These are phyloP conservation scores for Oasisia sp. DNA, from an alignment of 2,888 invertebrate genomes.

Conservation along the genomic window DNA sequence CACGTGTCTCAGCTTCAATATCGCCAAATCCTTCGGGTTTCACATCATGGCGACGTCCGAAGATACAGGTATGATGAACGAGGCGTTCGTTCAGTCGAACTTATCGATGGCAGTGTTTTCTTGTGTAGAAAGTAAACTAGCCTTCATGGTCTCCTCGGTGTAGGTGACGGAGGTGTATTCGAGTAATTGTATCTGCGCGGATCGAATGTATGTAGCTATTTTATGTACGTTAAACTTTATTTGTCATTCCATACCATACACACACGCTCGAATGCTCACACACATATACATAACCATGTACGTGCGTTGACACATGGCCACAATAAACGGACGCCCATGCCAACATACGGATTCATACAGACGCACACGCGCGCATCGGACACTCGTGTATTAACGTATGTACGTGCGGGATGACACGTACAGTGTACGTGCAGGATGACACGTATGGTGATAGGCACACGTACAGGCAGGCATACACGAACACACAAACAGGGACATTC, in stretches of 20 bases:
- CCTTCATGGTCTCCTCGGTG: too few species aligned
- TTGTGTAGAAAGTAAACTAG: too few species aligned
- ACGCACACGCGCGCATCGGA: neutral
- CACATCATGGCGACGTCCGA: slow-evolving; percentile 79
- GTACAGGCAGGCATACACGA: too few species aligned
- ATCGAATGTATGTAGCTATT: too few species aligned
- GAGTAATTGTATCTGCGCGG: too few species aligned
- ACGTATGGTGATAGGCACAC: too few species aligned
- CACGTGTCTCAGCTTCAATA: slow-evolving; percentile 78
- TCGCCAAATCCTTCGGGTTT: slow-evolving; percentile 83
- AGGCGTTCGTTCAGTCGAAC: neutral
- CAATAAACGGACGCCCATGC: neutral
- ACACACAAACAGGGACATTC: too few species aligned
- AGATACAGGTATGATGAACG: slow-evolving; percentile 70
- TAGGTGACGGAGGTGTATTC: too few species aligned
- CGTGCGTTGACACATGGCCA: neutral
- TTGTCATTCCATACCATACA: neutral
- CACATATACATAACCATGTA: neutral
- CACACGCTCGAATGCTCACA: neutral
- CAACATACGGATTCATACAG: neutral
- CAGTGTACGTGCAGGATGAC: too few species aligned
- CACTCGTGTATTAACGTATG: neutral
- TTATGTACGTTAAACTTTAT: too few species aligned
- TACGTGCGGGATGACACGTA: too few species aligned
- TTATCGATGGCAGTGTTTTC: too few species aligned